These are phyloP conservation scores for Macrophya annulata DNA, from an alignment of 2,888 invertebrate species.

Conservation along the genomic window DNA sequence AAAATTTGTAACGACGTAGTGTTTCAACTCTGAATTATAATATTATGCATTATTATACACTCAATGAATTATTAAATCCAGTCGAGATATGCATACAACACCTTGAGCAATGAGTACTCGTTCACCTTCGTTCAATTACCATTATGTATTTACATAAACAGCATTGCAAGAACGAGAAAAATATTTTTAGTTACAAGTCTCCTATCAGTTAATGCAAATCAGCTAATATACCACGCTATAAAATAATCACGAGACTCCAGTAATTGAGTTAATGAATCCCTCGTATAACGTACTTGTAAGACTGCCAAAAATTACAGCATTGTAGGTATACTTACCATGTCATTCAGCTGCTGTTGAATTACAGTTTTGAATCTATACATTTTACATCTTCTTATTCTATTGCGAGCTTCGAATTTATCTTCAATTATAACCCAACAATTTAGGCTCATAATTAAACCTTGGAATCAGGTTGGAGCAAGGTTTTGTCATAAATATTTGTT, in stretches of 20 bases:
- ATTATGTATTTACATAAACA: constrained; percentile 8
- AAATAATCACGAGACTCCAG: constrained; percentile 17
- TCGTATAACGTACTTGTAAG: neutral
- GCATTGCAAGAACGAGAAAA: neutral
- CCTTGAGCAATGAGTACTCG: constrained; percentile 2
- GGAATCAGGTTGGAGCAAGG: neutral
- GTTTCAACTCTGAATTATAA: neutral
- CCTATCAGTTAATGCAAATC: neutral
- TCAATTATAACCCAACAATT: neutral
- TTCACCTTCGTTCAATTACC: neutral
- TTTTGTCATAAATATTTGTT: neutral
- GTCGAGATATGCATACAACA: neutral
- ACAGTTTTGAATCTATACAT: neutral
- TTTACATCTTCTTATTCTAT: neutral
- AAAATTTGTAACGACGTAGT: neutral
- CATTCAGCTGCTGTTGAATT: neutral
- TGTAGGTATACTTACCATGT: neutral
- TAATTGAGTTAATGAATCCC: constrained; percentile 6
- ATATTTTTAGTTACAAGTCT: constrained; percentile 6
- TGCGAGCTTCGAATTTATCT: neutral
- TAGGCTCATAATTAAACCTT: neutral
- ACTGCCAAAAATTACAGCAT: constrained; percentile 24
- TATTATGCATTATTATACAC: neutral
- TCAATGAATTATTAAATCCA: neutral
- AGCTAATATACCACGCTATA: neutral